phyloP scores from a whole-genome alignment of 2,888 invertebrate genomes.

The Eubasilissa splendida region DNA sequence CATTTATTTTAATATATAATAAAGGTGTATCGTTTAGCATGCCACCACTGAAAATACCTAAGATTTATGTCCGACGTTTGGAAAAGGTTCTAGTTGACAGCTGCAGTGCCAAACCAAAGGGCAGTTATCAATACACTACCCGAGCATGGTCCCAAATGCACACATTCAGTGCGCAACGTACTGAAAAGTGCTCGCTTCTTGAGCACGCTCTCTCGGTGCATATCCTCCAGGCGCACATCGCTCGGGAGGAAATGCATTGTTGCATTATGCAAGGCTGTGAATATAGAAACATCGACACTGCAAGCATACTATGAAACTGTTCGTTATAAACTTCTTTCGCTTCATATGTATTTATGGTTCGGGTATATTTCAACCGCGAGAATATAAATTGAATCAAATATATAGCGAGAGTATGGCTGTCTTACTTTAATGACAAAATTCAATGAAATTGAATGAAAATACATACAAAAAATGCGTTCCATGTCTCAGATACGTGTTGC shows the following conservation, averaged over 20 bases:
- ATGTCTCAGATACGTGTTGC: too few species aligned
- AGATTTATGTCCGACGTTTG: too few species aligned
- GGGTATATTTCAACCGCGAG: background rate
- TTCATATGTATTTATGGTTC: constrained; percentile 2
- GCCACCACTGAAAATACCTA: too few species aligned
- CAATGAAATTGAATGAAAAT: too few species aligned
- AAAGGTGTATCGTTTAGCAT: too few species aligned
- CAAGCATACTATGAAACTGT: background rate
- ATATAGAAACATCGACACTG: background rate
- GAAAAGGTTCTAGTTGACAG: too few species aligned
- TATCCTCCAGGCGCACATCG: background rate
- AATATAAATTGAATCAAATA: too few species aligned
- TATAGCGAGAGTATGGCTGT: too few species aligned
- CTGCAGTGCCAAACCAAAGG: too few species aligned
- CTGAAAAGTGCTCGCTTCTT: constrained; percentile 5
- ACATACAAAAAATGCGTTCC: too few species aligned
- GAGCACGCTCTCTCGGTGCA: background rate
- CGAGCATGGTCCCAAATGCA: background rate
- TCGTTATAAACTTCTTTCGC: background rate
- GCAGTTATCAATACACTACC: background rate
- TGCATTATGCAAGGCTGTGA: constrained; percentile 12
- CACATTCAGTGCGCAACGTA: constrained; percentile 8
- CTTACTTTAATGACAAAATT: too few species aligned
- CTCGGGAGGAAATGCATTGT: constrained; percentile 21
- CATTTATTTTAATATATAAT: too few species aligned